phyloP scores from a whole-genome alignment of 1,140 invertebrate genomes.

The Chelonus insularis region DNA sequence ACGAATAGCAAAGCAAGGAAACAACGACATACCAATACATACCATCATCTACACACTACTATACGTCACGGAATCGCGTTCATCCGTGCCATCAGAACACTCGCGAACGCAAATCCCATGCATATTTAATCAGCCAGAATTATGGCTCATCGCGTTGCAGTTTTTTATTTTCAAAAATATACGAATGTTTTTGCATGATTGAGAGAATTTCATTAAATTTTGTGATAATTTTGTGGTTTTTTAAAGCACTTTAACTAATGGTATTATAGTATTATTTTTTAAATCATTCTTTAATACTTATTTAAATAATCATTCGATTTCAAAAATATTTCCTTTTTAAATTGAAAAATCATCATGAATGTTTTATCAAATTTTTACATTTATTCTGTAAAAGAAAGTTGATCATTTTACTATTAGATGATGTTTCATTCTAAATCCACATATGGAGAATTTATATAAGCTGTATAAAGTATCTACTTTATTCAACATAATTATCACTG shows the following conservation, averaged over 20 bases:
- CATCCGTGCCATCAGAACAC: slow-evolving; percentile 16
- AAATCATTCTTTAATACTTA: too few species aligned
- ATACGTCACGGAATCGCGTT: slow-evolving; percentile 44
- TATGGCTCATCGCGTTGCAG: slow-evolving; percentile 51
- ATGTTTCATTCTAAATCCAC: too few species aligned
- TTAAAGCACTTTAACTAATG: background rate
- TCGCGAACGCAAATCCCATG: slow-evolving; percentile 42
- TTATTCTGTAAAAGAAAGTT: too few species aligned
- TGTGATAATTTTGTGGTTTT: slow-evolving; percentile 19
- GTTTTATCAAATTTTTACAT: too few species aligned
- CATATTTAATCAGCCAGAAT: slow-evolving; percentile 54
- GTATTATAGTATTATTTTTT: background rate
- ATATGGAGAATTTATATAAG: too few species aligned
- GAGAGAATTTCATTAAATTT: slow-evolving; percentile 26
- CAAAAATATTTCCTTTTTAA: too few species aligned
- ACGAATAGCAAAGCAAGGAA: slow-evolving; percentile 18
- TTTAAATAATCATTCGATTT: too few species aligned
- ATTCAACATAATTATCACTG: too few species aligned
- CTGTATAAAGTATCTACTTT: too few species aligned
- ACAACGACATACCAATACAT: slow-evolving; percentile 2
- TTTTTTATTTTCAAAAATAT: slow-evolving; percentile 31
- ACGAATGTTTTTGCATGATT: slow-evolving; percentile 15
- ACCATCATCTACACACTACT: background rate
- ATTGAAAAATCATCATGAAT: too few species aligned
- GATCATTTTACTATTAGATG: too few species aligned